phyloP scores from a whole-genome alignment of 1,140 invertebrate genomes.

The Proctacanthus coquilletti region DNA sequence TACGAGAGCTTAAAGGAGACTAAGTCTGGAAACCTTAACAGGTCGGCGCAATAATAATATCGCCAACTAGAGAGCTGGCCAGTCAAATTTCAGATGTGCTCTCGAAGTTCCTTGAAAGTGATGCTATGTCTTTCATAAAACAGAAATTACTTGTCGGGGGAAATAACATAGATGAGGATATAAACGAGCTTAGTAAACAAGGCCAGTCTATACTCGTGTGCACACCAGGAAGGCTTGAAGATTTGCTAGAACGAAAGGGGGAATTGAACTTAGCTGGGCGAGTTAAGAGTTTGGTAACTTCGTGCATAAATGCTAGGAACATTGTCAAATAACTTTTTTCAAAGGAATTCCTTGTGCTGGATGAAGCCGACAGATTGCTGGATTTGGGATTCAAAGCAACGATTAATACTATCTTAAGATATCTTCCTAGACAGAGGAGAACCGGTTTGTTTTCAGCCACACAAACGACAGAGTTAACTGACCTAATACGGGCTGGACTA shows the following conservation, averaged over 20 bases:
- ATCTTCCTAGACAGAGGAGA: constrained; percentile 80
- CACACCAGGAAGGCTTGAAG: constrained; percentile 84
- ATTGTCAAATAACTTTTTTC: not conserved
- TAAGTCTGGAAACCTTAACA: constrained; percentile 54
- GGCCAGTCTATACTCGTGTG: constrained; percentile 79
- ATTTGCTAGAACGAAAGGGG: constrained; percentile 54
- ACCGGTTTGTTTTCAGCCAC: constrained; percentile 98
- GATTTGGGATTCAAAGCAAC: constrained; percentile 82
- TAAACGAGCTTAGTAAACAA: constrained; percentile 45
- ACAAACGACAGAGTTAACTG: constrained; percentile 87
- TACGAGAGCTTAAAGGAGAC: constrained; percentile 46
- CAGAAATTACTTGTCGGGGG: constrained; percentile 70
- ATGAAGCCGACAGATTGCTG: constrained; percentile 91
- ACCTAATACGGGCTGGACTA: constrained; percentile 82
- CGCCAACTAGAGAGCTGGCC: constrained; percentile 86
- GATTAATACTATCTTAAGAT: constrained; percentile 81
- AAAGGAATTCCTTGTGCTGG: constrained; percentile 83
- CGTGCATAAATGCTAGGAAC: too few species aligned
- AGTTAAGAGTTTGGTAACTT: constrained; percentile 54
- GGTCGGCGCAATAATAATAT: constrained; percentile 77
- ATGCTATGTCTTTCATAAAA: constrained; percentile 28
- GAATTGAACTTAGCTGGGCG: constrained; percentile 45
- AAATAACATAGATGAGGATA: constrained; percentile 53
- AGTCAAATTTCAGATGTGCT: constrained; percentile 72
- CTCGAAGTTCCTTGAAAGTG: constrained; percentile 30